Percentiles rank a stretch among this genome's conserved stretches.
Evolutionary conservation across 2,113 vertebrate species (phyloP).

Genomic region (Halcyon senegalensis): DNA sequence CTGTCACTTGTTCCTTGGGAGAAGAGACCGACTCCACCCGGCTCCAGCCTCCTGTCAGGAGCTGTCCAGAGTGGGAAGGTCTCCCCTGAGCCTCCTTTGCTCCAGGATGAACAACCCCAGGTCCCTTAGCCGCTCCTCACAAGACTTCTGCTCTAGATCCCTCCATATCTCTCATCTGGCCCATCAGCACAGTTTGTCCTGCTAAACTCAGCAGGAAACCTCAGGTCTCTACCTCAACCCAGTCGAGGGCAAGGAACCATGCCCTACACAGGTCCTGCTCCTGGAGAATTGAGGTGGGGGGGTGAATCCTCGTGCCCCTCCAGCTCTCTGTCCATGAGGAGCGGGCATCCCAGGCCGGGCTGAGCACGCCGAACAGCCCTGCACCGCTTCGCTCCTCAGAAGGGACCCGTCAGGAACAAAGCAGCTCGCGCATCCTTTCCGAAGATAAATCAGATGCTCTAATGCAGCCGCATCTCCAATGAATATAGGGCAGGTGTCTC

Average conservation of each 20-base stretch:
- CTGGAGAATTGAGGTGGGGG: fast-evolving
- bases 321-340: not conserved
- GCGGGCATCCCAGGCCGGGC: fast-evolving
- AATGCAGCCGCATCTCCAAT: constrained; percentile 63
- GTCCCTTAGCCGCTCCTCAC: not conserved
- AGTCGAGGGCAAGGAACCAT: not conserved
- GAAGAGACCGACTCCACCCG: not conserved
- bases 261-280: not conserved
- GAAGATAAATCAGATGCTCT: constrained; percentile 68
- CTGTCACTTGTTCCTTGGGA: not conserved
- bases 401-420: constrained; percentile 37
- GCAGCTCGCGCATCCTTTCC: constrained; percentile 16
- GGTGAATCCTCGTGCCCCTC: not conserved
- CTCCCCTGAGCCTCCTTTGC: not conserved
- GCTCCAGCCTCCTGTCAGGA: not conserved
- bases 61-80: not conserved
- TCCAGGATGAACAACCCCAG: not conserved
- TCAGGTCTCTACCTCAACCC: not conserved
- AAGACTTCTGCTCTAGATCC: too few species aligned
- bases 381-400: not conserved
- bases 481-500: constrained; percentile 75
- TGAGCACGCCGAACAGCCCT: fast-evolving
- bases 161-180: too few species aligned
- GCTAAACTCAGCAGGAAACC: not conserved
- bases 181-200: fast-evolving